These are phyloP conservation scores for Zhuqinia jingwanae DNA, from an alignment of 2,888 invertebrate genomes.

Conservation along the genomic window DNA sequence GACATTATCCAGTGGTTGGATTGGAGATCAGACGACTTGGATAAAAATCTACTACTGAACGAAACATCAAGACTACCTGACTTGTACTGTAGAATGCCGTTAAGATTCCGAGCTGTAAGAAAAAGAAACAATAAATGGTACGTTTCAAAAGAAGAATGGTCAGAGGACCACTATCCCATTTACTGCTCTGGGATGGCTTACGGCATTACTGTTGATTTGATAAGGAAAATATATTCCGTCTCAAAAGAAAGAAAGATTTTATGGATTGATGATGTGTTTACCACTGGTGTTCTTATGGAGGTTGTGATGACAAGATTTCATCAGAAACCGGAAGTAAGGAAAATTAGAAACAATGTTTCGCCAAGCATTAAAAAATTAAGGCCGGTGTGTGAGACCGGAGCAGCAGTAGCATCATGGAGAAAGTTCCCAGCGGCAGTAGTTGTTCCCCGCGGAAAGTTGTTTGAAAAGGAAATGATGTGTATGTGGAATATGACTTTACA, in stretches of 20 bases:
- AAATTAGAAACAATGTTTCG: not conserved
- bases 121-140: not conserved
- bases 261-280: conserved; percentile 82
- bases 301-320: no score
- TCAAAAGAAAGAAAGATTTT: conserved; percentile 81
- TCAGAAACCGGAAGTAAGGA: not conserved
- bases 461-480: conserved; percentile 43
- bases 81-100: not conserved
- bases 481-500: conserved; percentile 32
- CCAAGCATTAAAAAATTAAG: not conserved
- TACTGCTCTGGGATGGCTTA: conserved; percentile 80
- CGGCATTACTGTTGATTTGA: conserved; percentile 78
- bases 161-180: conserved; percentile 77
- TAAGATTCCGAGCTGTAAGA: not conserved
- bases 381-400: not conserved
- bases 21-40: conserved; percentile 44
- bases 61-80: not conserved
- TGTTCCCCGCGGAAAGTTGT: no score
- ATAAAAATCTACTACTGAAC: no score
- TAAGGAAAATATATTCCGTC: conserved; percentile 80
- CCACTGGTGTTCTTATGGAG: conserved; percentile 36
- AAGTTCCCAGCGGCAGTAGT: no score
- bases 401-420: not conserved
- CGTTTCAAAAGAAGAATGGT: conserved; percentile 6
- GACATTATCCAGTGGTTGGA: conserved; percentile 79